Percentiles rank a stretch among this genome's conserved stretches.
phyloP scores from a whole-genome alignment of 2,797 vertebrate species.

The Tachyglossus aculeatus region DNA sequence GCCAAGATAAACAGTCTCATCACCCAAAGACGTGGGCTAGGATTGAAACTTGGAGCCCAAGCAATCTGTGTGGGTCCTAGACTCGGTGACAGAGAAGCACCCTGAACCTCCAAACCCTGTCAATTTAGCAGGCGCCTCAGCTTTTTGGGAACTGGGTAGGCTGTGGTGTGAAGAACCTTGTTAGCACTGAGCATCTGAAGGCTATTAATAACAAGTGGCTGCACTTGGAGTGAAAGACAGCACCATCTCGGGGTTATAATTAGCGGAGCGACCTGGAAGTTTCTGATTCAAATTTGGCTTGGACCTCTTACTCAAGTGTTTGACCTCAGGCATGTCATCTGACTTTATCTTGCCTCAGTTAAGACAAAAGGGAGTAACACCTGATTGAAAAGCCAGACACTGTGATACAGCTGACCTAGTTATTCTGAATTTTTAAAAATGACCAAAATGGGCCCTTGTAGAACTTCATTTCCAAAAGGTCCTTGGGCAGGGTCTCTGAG shows the following conservation, averaged over 20 bases:
- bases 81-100: neutral
- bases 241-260: neutral
- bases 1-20: neutral
- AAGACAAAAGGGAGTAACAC: neutral
- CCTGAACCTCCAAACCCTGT: neutral
- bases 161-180: neutral
- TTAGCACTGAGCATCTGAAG: neutral
- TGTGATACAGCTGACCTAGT: too few species aligned
- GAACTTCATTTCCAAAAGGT: too few species aligned
- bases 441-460: too few species aligned
- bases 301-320: neutral
- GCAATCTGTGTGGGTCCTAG: neutral
- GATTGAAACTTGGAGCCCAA: neutral
- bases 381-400: neutral
- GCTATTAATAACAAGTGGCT: neutral
- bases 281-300: neutral
- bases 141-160: too few species aligned
- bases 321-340: neutral
- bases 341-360: neutral
- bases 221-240: neutral
- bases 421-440: too few species aligned
- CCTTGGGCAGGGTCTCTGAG: neutral
- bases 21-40: neutral
- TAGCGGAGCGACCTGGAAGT: neutral
- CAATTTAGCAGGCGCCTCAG: too few species aligned